Conservation (phyloP, 2,797 vertebrate species). For the Phoebastria nigripes region DNA sequence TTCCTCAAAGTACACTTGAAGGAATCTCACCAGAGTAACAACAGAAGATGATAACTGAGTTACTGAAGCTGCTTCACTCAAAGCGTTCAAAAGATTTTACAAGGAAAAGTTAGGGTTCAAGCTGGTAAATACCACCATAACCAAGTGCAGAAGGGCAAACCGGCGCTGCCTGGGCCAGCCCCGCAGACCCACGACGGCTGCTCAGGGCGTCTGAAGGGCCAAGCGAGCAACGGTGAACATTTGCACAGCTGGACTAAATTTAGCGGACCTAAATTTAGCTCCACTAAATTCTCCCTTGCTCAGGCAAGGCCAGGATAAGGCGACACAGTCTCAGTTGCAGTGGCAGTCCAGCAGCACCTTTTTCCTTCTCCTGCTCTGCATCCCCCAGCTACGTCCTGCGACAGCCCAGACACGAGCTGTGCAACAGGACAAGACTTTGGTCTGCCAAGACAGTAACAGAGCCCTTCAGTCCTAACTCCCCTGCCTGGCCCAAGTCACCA, state of each 20-base stretch:
- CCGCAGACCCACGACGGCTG: fast-evolving
- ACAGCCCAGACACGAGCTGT: fast-evolving
- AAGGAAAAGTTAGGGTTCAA: fast-evolving
- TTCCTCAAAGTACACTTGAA: background rate
- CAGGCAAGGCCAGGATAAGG: background rate
- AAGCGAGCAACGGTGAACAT: fast-evolving
- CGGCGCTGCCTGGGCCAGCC: background rate
- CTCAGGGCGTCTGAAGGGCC: background rate
- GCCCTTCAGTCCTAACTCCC: background rate
- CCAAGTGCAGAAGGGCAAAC: background rate
- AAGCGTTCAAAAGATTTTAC: fast-evolving
- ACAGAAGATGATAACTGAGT: fast-evolving
- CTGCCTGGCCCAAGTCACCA: background rate
- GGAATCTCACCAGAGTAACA: background rate
- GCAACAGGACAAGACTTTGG: background rate
- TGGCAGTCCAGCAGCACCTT: background rate
- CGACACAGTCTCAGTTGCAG: fast-evolving
- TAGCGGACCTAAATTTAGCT: background rate
- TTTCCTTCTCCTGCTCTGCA: background rate
- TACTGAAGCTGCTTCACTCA: background rate
- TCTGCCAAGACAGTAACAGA: background rate
- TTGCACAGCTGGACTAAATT: background rate
- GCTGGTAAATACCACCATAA: fast-evolving
- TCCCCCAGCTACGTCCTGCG: background rate
- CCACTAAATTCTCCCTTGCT: background rate